Evolutionary conservation across 2,888 invertebrate genomes (phyloP).

Genomic region (Toxonevra muliebris): DNA sequence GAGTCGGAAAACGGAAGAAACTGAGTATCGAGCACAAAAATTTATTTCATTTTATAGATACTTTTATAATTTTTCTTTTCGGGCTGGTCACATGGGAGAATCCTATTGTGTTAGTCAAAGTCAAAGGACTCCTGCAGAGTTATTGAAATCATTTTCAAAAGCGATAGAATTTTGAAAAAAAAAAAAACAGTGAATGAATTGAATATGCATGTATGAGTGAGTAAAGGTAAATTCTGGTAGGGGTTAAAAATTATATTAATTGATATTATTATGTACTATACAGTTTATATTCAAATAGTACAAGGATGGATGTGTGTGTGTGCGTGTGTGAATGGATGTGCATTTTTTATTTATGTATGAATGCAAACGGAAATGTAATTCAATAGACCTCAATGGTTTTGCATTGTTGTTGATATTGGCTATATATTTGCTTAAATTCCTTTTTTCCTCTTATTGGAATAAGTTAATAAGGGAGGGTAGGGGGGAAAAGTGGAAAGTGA

Average conservation of each 20-base stretch:
- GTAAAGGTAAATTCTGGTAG: background rate
- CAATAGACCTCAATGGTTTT: too few species aligned
- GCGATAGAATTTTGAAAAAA: background rate
- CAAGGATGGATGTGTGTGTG: slow-evolving; percentile 7
- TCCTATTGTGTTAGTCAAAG: slow-evolving; percentile 3
- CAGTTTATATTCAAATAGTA: slow-evolving; percentile 19
- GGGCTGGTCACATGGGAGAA: slow-evolving; percentile 11
- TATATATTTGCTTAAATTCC: too few species aligned
- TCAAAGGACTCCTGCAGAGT: slow-evolving; percentile 38
- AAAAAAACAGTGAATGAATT: background rate
- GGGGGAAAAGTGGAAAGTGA: too few species aligned
- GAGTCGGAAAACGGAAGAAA: slow-evolving; percentile 11
- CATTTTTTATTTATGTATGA: too few species aligned
- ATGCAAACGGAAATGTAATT: too few species aligned
- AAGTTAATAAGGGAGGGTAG: too few species aligned
- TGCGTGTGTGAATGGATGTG: slow-evolving; percentile 9
- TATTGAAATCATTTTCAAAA: slow-evolving; percentile 35
- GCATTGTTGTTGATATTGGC: too few species aligned
- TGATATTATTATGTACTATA: too few species aligned
- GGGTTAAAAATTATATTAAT: background rate
- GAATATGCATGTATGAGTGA: background rate
- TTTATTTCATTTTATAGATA: background rate
- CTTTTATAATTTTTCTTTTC: background rate
- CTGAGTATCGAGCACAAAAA: background rate
- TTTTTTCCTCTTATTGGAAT: too few species aligned